phyloP scores from a whole-genome alignment of 1,140 invertebrate genomes.

The Marisa cornuarietis region DNA sequence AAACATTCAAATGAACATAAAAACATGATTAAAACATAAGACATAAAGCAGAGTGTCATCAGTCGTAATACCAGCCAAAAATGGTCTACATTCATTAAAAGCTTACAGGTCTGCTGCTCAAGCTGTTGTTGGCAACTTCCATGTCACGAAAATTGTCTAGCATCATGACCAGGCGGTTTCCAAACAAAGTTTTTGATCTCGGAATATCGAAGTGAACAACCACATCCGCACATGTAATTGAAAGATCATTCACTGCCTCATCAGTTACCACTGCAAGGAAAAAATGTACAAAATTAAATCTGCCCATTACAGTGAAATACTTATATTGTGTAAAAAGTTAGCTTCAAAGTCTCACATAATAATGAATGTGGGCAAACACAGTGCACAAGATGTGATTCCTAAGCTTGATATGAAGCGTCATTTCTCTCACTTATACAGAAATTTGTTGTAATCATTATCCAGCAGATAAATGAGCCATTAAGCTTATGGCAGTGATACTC shows the following conservation, averaged over 20 bases:
- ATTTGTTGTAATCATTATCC: not conserved
- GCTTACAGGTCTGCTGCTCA: not conserved
- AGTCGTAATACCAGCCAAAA: too few relatives aligned
- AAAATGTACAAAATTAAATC: conserved; percentile 2
- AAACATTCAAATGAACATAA: too few relatives aligned
- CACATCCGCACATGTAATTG: conserved; percentile 35
- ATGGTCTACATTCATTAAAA: not conserved
- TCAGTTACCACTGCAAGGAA: conserved; percentile 38
- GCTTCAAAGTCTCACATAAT: not conserved
- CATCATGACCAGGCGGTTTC: conserved; percentile 45
- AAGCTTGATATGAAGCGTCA: not conserved
- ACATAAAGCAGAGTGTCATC: too few relatives aligned
- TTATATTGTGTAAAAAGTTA: not conserved
- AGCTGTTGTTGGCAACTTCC: not conserved
- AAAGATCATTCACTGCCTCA: conserved; percentile 29
- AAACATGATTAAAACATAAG: too few relatives aligned
- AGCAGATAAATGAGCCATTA: not conserved
- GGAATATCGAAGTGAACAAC: conserved; percentile 50
- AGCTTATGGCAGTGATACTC: not conserved
- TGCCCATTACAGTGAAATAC: not conserved
- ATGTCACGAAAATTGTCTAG: conserved; percentile 38
- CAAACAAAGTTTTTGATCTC: conserved; percentile 44
- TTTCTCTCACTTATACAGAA: not conserved
- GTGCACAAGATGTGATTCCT: not conserved
- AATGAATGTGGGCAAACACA: not conserved